A percentile compares a stretch with the other conserved stretches of the same genome.
phyloP scores from a whole-genome alignment of 2,113 vertebrate species.

The Pomatostomus ruficeps region DNA sequence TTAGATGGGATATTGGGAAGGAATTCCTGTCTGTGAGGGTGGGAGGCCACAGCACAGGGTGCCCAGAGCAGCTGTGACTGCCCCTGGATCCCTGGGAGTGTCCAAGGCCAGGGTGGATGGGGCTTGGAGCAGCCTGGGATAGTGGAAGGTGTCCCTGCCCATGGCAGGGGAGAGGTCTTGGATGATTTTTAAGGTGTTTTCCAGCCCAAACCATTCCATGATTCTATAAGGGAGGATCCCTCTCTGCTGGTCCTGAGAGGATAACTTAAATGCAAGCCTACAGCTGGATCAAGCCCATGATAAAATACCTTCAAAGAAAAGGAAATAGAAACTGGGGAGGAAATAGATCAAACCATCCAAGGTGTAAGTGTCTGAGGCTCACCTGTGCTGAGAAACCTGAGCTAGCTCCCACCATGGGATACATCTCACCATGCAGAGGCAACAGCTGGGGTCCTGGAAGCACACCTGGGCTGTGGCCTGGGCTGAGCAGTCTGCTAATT shows the following conservation, averaged over 20 bases:
- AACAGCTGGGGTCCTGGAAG: not conserved
- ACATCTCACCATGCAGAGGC: not conserved
- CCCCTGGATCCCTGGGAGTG: not conserved
- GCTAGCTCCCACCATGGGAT: accelerated
- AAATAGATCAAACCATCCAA: not conserved
- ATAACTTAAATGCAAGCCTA: not conserved
- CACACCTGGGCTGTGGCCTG: not conserved
- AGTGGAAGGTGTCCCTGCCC: accelerated
- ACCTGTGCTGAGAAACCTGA: not conserved
- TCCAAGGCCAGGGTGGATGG: accelerated
- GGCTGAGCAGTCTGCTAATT: not conserved
- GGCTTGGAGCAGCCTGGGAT: accelerated
- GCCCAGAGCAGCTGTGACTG: not conserved
- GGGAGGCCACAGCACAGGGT: not conserved
- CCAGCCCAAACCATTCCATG: not conserved
- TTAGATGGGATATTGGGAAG: accelerated
- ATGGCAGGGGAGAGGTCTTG: accelerated
- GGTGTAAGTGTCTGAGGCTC: accelerated
- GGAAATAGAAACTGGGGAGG: not conserved
- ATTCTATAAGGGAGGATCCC: accelerated
- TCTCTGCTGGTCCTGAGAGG: not conserved
- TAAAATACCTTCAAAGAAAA: not conserved
- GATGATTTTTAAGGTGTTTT: not conserved
- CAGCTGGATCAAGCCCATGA: accelerated
- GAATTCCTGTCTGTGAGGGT: accelerated